Conservation (phyloP, 2,888 invertebrate species). For the Thysanoteuthis rhombus region DNA sequence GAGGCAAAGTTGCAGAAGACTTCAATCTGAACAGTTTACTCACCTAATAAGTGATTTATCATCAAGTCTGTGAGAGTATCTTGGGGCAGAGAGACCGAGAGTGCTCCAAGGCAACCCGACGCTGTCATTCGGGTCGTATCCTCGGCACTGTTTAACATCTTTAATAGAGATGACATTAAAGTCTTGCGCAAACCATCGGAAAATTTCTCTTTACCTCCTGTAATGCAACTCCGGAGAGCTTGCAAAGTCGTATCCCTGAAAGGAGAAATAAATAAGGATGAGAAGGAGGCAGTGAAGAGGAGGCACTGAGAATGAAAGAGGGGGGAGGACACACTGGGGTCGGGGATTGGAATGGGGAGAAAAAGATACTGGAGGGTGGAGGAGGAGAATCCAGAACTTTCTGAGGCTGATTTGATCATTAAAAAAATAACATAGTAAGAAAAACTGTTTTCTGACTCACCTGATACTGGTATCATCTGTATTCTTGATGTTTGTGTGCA, state of each 20-base stretch:
- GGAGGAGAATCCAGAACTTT: background rate
- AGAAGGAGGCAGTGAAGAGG: background rate
- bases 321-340: too few species aligned
- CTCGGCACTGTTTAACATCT: conserved; percentile 73
- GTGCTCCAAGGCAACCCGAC: conserved; percentile 89
- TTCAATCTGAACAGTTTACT: conserved; percentile 55
- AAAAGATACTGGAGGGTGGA: too few species aligned
- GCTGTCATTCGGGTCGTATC: conserved; percentile 84
- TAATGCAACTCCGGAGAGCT: conserved; percentile 85
- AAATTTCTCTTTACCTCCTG: conserved; percentile 89
- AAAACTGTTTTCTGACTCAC: conserved; percentile 65
- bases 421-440: too few species aligned
- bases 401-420: too few species aligned
- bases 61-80: conserved; percentile 80
- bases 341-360: too few species aligned
- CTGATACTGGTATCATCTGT: conserved; percentile 83
- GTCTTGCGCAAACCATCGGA: conserved; percentile 80
- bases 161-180: conserved; percentile 72
- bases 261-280: conserved; percentile 17
- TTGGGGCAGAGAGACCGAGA: conserved; percentile 78
- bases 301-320: too few species aligned
- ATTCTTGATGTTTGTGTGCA: conserved; percentile 83
- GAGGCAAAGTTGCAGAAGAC: too few species aligned
- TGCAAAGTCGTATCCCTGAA: conserved; percentile 90
- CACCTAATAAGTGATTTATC: conserved; percentile 79